Conservation (phyloP, 2,888 invertebrate genomes). For the Cistogaster globosa region DNA sequence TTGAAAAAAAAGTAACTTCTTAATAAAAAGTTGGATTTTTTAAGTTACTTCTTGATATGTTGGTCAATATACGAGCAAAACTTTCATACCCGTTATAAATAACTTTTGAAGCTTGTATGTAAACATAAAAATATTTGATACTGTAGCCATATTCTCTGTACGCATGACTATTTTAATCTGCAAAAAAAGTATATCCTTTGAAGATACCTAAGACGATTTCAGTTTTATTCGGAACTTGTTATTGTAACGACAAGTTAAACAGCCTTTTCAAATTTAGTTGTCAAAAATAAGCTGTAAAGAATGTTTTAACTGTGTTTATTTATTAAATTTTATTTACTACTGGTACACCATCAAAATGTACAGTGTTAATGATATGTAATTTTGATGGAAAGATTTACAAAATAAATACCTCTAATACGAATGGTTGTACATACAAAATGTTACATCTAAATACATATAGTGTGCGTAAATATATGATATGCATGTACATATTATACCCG, state of each 20-base stretch:
- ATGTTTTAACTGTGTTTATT: not conserved
- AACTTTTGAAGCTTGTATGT: constrained; percentile 26
- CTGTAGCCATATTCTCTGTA: not conserved
- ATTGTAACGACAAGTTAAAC: not conserved
- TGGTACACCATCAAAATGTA: not conserved
- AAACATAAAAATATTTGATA: constrained; percentile 13
- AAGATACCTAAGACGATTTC: constrained; percentile 32
- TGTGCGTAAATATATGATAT: not conserved
- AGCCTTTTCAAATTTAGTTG: not conserved
- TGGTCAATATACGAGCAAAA: not conserved
- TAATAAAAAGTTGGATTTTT: too few relatives aligned
- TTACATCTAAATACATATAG: not conserved
- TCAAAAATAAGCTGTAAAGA: not conserved
- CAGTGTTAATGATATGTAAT: not conserved
- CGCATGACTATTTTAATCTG: constrained; percentile 36
- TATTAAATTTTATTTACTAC: too few relatives aligned
- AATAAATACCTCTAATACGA: not conserved
- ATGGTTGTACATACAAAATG: not conserved
- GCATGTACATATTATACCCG: not conserved
- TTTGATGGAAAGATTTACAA: not conserved
- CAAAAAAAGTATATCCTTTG: constrained; percentile 32
- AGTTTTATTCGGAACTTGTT: constrained; percentile 50
- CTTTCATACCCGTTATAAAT: not conserved
- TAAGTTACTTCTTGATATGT: not conserved
- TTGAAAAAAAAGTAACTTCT: too few relatives aligned